Evolutionary conservation across 2,888 invertebrate genomes (phyloP).

Genomic region (Chrysina gloriosa): DNA sequence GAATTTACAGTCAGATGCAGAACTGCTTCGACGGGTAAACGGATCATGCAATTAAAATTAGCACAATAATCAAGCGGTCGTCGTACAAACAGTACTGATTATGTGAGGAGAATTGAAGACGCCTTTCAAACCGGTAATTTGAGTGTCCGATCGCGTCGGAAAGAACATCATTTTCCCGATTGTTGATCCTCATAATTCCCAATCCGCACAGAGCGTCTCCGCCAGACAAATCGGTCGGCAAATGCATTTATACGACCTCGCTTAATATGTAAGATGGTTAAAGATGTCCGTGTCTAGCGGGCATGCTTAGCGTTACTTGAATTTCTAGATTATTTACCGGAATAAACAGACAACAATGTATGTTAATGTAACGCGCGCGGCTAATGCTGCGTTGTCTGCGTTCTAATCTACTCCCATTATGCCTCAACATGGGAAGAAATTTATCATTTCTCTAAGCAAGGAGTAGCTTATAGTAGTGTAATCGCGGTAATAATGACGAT

Average conservation of each 20-base stretch:
- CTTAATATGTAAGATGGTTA: constrained; percentile 25
- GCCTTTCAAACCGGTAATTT: constrained; percentile 1
- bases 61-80: background rate
- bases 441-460: background rate
- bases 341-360: constrained; percentile 35
- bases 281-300: constrained; percentile 2
- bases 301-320: constrained; percentile 20
- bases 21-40: no score
- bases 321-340: constrained; percentile 30
- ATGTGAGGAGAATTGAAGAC: background rate
- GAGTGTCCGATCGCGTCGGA: background rate
- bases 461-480: background rate
- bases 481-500: background rate
- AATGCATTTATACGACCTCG: constrained; percentile 20
- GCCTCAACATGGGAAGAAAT: constrained; percentile 1
- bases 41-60: background rate
- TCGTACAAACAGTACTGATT: background rate
- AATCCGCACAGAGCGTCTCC: background rate
- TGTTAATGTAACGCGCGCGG: constrained; percentile 26
- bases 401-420: constrained; percentile 17
- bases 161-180: background rate
- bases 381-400: constrained; percentile 12
- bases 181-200: constrained; percentile 2
- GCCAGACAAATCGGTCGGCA: constrained; percentile 18
- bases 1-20: no score